Evolutionary conservation across 2,113 vertebrate genomes (phyloP), one percentile per base, ranked within the genome.

Genomic region (Ailurus styani): DNA sequence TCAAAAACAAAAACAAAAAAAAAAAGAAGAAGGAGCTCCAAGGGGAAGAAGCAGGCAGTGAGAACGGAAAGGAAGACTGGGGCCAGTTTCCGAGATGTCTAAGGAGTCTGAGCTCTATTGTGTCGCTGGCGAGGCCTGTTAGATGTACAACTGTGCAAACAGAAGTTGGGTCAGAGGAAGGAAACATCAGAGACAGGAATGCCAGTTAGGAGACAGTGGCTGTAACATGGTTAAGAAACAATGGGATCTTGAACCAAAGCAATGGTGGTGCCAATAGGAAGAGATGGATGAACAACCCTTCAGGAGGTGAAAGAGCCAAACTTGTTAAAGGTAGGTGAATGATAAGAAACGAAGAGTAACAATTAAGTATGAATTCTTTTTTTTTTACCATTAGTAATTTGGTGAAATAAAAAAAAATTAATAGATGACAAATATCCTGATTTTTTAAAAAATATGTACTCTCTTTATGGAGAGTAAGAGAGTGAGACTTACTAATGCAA

Each of bases 211-310:
- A 68, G 29, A 14, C 21, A 12, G 4, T 68, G 17, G 34, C 54
- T 62, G 5, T 83, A 34, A n/a, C 4, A 11, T 29, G 4, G 5
- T 60, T 72, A 50, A 47, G 17, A 34, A 91, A 15, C 11, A 31
- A 25, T 27, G 34, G 20, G 4, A 25, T 8, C 40, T 47, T 50
- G 15, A 82, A 34, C 15, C 57, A 78, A 4, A 1, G 52, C 9
- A 27, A 3, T 21, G 7, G 25, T 20, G 1, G 7, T 31, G 3
- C 27, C 7, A 18, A 40, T 2, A 21, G 8, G 40, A 23, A 52
- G 18, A 34, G 64, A n/a, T 45, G 73, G 4, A 42, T 90, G 31
- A 57, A 14, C 42, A 68, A 18, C 15, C 5, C 21, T 66, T 77
- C 13, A 20, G 3, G 7, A 31, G 2, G 25, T 42, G 1, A 52